Evolutionary conservation across 1,140 invertebrate species (phyloP).

Genomic region (Bactericera cockerelli): DNA sequence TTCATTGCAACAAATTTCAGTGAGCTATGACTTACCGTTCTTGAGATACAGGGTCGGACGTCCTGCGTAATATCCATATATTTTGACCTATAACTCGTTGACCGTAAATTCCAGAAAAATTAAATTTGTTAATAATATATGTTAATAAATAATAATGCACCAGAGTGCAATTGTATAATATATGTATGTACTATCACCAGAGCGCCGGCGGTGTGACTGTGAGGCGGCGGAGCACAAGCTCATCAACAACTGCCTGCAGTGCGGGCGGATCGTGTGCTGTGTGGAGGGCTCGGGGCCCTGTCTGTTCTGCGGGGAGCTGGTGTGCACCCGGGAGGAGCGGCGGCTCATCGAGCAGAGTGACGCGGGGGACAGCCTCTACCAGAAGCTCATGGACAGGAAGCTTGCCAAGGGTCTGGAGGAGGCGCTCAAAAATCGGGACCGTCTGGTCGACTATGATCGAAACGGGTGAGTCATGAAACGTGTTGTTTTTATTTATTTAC

Average conservation of each 20-base stretch:
- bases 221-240: constrained; percentile 79
- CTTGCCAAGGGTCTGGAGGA: constrained; percentile 34
- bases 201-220: constrained; percentile 77
- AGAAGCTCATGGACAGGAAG: constrained; percentile 42
- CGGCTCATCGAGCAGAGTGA: constrained; percentile 48
- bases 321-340: constrained; percentile 59
- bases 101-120: no score
- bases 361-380: constrained; percentile 47
- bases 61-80: no score
- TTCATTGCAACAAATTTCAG: no score
- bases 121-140: no score
- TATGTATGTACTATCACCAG: no score
- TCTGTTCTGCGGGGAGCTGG: constrained; percentile 73
- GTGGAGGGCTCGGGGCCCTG: constrained; percentile 96
- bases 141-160: no score
- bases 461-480: constrained; percentile 56
- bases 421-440: constrained; percentile 64
- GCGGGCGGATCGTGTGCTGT: constrained; percentile 86
- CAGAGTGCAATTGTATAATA: no score
- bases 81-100: no score
- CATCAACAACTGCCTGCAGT: constrained; percentile 85
- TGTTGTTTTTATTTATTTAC: no score
- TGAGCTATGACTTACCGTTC: no score
- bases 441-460: constrained; percentile 70
- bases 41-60: no score